phyloP scores from a whole-genome alignment of 2,113 vertebrate species.

The Regulus satrapa region DNA sequence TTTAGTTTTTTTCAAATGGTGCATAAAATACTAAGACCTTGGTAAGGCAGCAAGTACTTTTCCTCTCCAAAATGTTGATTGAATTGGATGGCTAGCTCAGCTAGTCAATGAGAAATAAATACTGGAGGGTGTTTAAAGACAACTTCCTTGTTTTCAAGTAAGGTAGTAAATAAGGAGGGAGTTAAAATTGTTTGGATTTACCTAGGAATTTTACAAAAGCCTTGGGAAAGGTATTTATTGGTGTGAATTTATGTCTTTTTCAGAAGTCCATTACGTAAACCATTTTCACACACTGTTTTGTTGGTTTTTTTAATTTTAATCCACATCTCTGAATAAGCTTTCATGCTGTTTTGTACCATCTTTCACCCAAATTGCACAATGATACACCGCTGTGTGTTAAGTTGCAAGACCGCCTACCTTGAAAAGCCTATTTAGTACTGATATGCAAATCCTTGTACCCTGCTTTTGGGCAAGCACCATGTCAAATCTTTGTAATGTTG shows the following conservation, averaged over 20 bases:
- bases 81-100: background rate
- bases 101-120: background rate
- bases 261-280: background rate
- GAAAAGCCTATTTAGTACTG: background rate
- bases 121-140: background rate
- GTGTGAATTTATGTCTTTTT: background rate
- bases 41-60: background rate
- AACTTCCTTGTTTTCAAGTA: background rate
- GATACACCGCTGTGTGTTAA: background rate
- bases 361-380: background rate
- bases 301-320: background rate
- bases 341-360: background rate
- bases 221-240: background rate
- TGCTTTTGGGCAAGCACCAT: background rate
- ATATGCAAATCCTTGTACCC: background rate
- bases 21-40: background rate
- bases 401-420: background rate
- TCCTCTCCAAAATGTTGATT: background rate
- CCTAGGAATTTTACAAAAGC: background rate
- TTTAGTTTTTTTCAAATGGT: background rate
- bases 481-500: background rate
- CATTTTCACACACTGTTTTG: background rate
- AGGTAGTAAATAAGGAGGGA: background rate
- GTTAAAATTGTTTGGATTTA: background rate
- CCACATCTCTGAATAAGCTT: background rate